Base-by-base conservation (phyloP, 2,113 vertebrate species). In the Cynoglossus semilaevis region DNA sequence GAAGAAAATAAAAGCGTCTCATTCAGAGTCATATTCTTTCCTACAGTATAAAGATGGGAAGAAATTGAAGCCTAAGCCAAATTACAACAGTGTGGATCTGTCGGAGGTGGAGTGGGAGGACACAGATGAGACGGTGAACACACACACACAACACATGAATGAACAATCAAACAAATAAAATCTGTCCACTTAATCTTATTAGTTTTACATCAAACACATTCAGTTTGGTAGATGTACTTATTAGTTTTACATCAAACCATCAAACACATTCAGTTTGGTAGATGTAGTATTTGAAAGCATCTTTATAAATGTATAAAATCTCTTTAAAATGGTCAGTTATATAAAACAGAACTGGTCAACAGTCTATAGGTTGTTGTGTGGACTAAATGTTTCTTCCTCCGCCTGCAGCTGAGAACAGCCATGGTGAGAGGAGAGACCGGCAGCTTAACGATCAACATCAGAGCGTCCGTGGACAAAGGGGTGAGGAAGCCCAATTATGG, bases 31-130 rank as follows among this genome's bases (percentile, higher is more conserved):
- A 58, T 59, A 18, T 40, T 68, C 58, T 74, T 51, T 69, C 18
- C 35, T 19, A 2, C 84, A 97, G 95, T 97, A 98, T 48, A 93
- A 91, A 88, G 95, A 99, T 15, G 96, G 94, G 35, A 95, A 94
- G 87, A 96, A 93, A 42, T 73, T 97, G 71, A 96, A 92, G 72
- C 94, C 93, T 8, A 98, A 97, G 66, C 97, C 97, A 0, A 99
- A 97, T 87, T 99, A 98, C 87, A 99, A 98, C 89, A 98, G 97
- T 0, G 96, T 99, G 68, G 97, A 98, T 63, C 91, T 99, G 71
- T 93, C 94, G 0, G 95, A 99, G 74, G 96, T 96, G 64, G 96
- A 99, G 82, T 97, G 95, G 96, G 95, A 96, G 77, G 96, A 98
- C 69, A 84, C 15, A 1, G 91, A 95, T 1, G 94, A 97, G 84